Evolutionary conservation across 2,888 invertebrate species (phyloP).

Genomic region (Harpagoxenus sublaevis): DNA sequence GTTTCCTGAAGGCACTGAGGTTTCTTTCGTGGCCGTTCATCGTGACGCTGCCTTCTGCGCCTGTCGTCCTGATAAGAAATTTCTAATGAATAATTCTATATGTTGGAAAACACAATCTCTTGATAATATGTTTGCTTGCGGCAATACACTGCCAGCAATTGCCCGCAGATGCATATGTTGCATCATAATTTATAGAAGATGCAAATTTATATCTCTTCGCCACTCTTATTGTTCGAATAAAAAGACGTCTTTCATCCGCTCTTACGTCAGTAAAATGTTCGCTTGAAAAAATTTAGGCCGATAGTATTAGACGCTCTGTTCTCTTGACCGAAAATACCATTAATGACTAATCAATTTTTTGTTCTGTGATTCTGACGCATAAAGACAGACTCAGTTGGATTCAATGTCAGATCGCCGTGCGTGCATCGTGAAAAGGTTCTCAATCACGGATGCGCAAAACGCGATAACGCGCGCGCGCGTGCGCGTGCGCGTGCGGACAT

Average conservation of each 20-base stretch:
- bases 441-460: background rate
- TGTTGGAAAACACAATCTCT: background rate
- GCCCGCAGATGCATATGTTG: background rate
- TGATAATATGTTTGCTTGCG: background rate
- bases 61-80: slow-evolving; percentile 89
- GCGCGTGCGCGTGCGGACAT: background rate
- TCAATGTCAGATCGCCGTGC: slow-evolving; percentile 3
- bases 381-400: background rate
- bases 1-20: slow-evolving; percentile 94
- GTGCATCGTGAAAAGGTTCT: background rate
- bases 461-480: background rate
- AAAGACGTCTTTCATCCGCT: background rate
- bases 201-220: background rate
- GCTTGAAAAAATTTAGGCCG: background rate
- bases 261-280: background rate
- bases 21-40: slow-evolving; percentile 95
- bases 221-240: background rate
- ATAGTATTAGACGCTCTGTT: background rate
- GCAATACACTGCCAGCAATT: background rate
- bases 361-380: background rate
- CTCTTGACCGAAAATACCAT: background rate
- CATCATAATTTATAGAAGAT: background rate
- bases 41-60: slow-evolving; percentile 93
- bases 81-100: background rate
- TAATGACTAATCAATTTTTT: background rate